phyloP scores from a whole-genome alignment of 2,797 vertebrate species.

The Pantherophis alleghaniensis region DNA sequence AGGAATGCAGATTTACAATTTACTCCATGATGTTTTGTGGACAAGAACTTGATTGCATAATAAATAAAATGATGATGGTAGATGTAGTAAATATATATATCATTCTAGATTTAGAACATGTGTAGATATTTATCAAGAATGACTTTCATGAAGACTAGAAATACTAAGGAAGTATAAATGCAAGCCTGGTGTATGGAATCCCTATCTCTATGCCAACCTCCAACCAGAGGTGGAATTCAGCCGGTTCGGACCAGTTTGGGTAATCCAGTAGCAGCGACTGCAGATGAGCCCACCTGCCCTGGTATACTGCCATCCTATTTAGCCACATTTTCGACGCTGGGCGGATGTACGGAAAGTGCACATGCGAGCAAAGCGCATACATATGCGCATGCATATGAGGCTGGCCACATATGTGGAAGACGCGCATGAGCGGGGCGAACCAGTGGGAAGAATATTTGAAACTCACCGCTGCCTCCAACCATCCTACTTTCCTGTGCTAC shows the following conservation, averaged over 20 bases:
- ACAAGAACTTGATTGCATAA: background rate
- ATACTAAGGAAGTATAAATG: background rate
- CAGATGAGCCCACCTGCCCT: too few species aligned
- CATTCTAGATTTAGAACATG: background rate
- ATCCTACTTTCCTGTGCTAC: background rate
- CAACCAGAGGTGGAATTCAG: background rate
- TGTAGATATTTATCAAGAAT: background rate
- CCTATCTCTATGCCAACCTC: background rate
- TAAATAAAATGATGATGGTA: background rate
- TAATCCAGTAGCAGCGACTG: too few species aligned
- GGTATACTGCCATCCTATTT: too few species aligned
- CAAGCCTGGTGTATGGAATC: background rate
- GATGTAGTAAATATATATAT: background rate
- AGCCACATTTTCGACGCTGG: too few species aligned
- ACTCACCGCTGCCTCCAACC: background rate
- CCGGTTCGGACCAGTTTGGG: too few species aligned
- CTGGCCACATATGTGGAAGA: too few species aligned
- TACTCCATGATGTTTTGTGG: background rate
- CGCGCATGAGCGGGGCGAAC: too few species aligned
- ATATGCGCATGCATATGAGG: too few species aligned
- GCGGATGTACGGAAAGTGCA: too few species aligned
- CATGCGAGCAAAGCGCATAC: too few species aligned
- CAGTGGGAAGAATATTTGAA: too few species aligned
- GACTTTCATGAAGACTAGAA: background rate
- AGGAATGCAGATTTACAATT: background rate